Base-by-base conservation (phyloP, 2,797 vertebrate species). In the Valencia hispanica region DNA sequence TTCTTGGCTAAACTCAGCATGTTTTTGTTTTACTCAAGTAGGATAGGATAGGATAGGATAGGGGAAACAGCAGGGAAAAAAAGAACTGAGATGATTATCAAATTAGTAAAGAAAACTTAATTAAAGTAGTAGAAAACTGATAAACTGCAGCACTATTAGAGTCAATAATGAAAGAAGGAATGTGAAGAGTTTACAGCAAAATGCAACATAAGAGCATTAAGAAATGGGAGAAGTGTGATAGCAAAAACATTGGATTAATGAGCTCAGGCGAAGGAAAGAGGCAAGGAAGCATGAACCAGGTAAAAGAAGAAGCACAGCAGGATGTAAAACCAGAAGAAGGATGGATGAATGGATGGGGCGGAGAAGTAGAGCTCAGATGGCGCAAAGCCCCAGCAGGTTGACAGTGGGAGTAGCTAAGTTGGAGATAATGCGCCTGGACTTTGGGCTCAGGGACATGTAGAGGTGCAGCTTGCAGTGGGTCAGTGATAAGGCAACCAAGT, bases 391-490 rank as follows among this genome's bases (percentile, higher is more conserved):
- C 80, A 80, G 88, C 86, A 84, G 86, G 90, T 80, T 15, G 32
- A 78, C 61, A 74, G 79, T 83, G 87, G 73, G 86, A 86, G 82
- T 80, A 74, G 81, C 81, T 32, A 77, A 83, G 78, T 74, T 73
- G 76, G 79, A 90, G 88, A 92, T 92, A 91, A 92, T 57, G 63
- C 79, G 85, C 72, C 7, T 32, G 75, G 88, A 79, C 77, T 72
- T 70, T 63, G 73, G 73, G 73, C 68, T 75, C 20, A 8, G 61
- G 45, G 75, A 88, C 77, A 77, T 30, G 55, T 51, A 15, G 75
- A 69, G 77, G 79, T 84, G 79, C 63, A 82, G 74, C 74, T 86
- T 70, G 0, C 84, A 83, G 82, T 74, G 69, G 81, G 81, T 80
- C 78, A 65, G 72, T 89, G 89, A 92, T 92, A 92, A 92, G 79